Base-by-base conservation (phyloP, 2,113 vertebrate species). In the Cephalopterus ornatus region DNA sequence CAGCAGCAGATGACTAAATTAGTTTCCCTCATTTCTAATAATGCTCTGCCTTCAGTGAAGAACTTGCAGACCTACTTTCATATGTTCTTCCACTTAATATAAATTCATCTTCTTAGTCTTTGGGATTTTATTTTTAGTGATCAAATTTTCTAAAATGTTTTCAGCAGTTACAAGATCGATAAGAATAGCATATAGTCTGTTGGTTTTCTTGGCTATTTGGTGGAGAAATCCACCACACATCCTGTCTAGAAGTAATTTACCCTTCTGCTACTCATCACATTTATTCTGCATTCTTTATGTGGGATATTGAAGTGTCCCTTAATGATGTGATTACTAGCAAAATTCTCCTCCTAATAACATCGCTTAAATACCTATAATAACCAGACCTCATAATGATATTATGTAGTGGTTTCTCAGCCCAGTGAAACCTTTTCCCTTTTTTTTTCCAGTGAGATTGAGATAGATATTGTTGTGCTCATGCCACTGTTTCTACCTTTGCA, bases 51-150 rank as follows among this genome's bases (percentile, higher is more conserved):
- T 90, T 93, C 72, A 76, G 71, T 58, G 66, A 73, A 83, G 63
- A 73, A 85, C 41, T 77, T 83, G 44, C 44, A 93, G 82, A 61
- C 30, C 39, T 90, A 62, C n/a, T 94, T 95, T 94, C 33, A 37
- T 17, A 47, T 85, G 32, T 23, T 78, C 32, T 88, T 85, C 41
- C 21, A 10, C n/a, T 68, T 76, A 52, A 61, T 72, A 82, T 23
- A 80, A 85, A 76, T 89, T 88, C 50, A 88, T 24, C 20, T 59
- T 84, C 80, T 72, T 61, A 83, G 41, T 82, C 44, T 80, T 58
- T 56, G 47, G 24, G 14, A 56, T 93, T 93, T 94, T 89, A 82
- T 92, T 95, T 93, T 93, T 91, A 85, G 85, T 73, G 66, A 73
- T 27, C 8, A 49, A 35, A 66, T 80, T 42, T 90, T 88, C 62